Evolutionary conservation across 2,113 vertebrate genomes (phyloP), one percentile per base, ranked within the genome.

Genomic region (Phocoena sinus): DNA sequence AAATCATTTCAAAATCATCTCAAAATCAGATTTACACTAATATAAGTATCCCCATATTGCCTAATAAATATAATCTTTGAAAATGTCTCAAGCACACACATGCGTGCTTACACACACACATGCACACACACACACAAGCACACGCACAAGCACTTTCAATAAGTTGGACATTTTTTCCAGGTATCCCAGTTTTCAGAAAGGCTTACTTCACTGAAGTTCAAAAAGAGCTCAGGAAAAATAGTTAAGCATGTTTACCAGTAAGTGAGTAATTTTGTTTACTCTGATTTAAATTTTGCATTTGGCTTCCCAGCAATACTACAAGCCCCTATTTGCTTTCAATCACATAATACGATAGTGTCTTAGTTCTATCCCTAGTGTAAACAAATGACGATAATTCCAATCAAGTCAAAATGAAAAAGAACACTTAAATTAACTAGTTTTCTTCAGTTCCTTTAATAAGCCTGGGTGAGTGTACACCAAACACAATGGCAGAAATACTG

Each of bases 341-440:
- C 92, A 97, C 74, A 94, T 76, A 96, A 96, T 92, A 97, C 95
- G 98, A 97, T 97, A 94, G 74, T 3, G 26, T 47, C 50, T 92
- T 91, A 89, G 83, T 83, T 97, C 88, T 62, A 97, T 95, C 96
- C 92, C 87, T 68, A 41, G 23, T 92, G 92, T 96, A 97, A 97
- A 98, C 94, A 97, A 94, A 97, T 87, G 70, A 60, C 0, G 33
- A 76, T 94, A 97, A 98, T 97, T 97, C 96, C 90, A 97, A 92
- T 96, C 95, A 98, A 98, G 90, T 92, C 70, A 94, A 97, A 97
- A 97, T 97, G 80, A 94, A 89, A 97, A 97, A 96, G 90, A 97
- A 95, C 83, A 92, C 94, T 97, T 95, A 97, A 96, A 97, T 96
- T 87, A 98, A 97, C 96, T 91, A 86, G 76, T 91, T 97, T 94